phyloP scores from a whole-genome alignment of 2,113 vertebrate species.

The Lamprotornis superbus region DNA sequence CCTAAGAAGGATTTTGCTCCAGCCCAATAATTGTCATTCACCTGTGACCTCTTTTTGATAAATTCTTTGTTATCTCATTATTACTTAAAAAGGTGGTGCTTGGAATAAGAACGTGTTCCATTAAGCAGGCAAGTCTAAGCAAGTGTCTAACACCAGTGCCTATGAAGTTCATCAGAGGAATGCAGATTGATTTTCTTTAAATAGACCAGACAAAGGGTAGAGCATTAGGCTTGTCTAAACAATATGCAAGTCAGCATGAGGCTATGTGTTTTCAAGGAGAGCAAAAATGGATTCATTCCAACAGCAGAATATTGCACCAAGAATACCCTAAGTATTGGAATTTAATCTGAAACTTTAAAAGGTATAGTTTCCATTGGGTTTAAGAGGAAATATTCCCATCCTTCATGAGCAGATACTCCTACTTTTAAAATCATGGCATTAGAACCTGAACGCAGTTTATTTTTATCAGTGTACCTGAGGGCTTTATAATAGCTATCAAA shows the following conservation, averaged over 20 bases:
- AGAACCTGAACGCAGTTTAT: neutral
- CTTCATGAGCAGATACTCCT: neutral
- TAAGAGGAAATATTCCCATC: neutral
- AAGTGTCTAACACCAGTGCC: neutral
- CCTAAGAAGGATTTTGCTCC: neutral
- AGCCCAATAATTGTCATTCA: neutral
- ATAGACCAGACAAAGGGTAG: neutral
- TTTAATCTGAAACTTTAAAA: neutral
- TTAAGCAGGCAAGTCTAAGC: conserved; percentile 35
- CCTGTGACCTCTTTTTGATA: conserved; percentile 13
- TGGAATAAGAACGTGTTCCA: conserved; percentile 25
- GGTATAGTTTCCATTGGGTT: neutral
- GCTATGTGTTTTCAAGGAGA: neutral
- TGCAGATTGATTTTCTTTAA: conserved; percentile 60
- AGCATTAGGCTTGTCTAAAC: conserved; percentile 54
- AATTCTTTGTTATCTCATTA: neutral
- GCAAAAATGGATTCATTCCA: conserved; percentile 19
- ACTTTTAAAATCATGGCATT: neutral
- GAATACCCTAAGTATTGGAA: neutral
- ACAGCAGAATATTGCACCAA: neutral
- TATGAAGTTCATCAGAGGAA: conserved; percentile 47
- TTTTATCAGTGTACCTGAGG: neutral
- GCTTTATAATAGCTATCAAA: neutral
- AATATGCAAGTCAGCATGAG: conserved; percentile 31
- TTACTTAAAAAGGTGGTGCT: neutral